Conservation (phyloP, 2,113 vertebrate genomes). For the Plecotus auritus region DNA sequence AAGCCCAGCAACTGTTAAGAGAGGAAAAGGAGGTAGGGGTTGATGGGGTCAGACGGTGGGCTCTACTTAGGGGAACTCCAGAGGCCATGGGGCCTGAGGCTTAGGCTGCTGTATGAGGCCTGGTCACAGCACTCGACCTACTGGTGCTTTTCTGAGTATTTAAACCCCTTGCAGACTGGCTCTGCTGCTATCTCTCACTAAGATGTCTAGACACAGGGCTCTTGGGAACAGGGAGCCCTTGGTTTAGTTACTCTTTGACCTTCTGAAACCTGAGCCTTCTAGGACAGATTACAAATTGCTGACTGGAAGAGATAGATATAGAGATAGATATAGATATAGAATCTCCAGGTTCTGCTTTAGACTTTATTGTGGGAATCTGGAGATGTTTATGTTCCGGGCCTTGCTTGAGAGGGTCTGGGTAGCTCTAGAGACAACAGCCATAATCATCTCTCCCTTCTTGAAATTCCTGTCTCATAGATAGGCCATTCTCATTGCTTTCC, state of each 20-base stretch:
- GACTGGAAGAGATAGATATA: neutral
- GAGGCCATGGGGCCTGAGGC: neutral
- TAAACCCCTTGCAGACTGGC: neutral
- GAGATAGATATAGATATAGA: neutral
- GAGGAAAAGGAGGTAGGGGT: conserved; percentile 63
- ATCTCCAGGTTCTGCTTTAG: neutral
- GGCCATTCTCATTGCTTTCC: neutral
- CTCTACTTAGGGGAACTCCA: too few species aligned
- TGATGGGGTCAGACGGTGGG: neutral
- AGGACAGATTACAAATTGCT: neutral
- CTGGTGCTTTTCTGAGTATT: neutral
- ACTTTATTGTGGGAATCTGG: neutral
- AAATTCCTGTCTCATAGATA: neutral
- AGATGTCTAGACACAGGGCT: neutral
- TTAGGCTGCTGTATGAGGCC: neutral
- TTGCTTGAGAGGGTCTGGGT: neutral
- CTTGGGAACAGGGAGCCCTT: neutral
- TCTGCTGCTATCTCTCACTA: neutral
- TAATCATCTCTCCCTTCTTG: neutral
- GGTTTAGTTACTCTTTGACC: neutral
- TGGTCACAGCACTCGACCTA: neutral
- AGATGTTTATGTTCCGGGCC: neutral
- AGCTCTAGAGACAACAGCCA: neutral
- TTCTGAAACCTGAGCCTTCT: neutral
- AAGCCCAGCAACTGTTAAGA: conserved; percentile 64